These are phyloP conservation scores for Cerastis leucographa DNA, from an alignment of 2,888 invertebrate genomes.

Conservation along the genomic window DNA sequence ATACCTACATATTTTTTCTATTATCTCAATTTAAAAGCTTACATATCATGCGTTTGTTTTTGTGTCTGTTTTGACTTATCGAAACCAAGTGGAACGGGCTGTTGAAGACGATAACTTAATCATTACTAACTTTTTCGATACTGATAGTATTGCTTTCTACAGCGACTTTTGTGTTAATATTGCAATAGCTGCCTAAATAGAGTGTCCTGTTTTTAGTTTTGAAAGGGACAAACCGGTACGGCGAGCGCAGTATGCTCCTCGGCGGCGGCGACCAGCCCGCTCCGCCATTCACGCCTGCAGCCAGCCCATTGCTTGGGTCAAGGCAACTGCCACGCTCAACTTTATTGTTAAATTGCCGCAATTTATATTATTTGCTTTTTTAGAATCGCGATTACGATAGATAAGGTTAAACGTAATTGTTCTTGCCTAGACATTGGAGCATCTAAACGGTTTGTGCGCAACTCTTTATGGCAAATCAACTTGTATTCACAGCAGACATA, in stretches of 20 bases:
- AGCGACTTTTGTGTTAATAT: neutral
- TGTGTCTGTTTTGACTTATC: neutral
- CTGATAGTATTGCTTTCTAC: neutral
- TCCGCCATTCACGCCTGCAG: slow-evolving; percentile 64
- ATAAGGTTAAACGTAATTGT: slow-evolving; percentile 68
- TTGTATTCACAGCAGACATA: neutral
- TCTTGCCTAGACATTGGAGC: slow-evolving; percentile 58
- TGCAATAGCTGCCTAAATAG: slow-evolving; percentile 43
- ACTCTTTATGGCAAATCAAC: slow-evolving; percentile 9
- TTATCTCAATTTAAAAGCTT: slow-evolving; percentile 1
- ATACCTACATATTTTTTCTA: neutral
- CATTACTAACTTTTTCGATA: neutral
- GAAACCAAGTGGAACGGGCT: neutral
- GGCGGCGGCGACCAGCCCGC: slow-evolving; percentile 44
- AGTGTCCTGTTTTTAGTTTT: slow-evolving; percentile 65
- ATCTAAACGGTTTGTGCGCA: slow-evolving; percentile 35
- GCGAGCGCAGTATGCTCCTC: slow-evolving; percentile 63
- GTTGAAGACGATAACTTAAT: neutral
- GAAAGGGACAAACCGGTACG: slow-evolving; percentile 67
- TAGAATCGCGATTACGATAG: slow-evolving; percentile 65
- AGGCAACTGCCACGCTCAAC: slow-evolving; percentile 66
- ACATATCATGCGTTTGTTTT: neutral
- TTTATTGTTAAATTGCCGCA: slow-evolving; percentile 73
- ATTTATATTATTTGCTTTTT: slow-evolving; percentile 73
- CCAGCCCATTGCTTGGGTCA: slow-evolving; percentile 68